Conservation (phyloP, 1,140 invertebrate species). For the Frieseomelitta varia region DNA sequence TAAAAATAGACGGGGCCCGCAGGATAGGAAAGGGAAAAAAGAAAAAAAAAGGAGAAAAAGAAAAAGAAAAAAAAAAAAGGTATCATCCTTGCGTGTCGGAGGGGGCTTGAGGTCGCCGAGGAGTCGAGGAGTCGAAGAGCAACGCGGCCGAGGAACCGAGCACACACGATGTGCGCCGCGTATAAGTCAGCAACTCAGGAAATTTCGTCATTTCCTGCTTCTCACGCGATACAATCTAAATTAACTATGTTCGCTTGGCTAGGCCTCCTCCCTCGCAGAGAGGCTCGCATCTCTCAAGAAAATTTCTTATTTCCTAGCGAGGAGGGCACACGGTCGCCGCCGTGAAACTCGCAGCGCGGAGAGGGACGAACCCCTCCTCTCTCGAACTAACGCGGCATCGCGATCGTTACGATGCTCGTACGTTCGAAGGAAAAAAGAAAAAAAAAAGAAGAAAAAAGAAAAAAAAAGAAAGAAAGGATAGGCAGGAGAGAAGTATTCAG, state of each 20-base stretch:
- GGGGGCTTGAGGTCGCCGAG: slow-evolving; percentile 74
- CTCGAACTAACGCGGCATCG: slow-evolving; percentile 12
- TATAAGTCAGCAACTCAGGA: slow-evolving; percentile 82
- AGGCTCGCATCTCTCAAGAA: slow-evolving; percentile 76
- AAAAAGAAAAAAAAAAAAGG: slow-evolving; percentile 6
- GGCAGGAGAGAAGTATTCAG: background rate
- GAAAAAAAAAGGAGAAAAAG: no score
- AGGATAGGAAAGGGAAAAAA: slow-evolving; percentile 17
- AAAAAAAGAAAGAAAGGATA: background rate
- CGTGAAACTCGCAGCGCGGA: slow-evolving; percentile 31
- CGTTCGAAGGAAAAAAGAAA: background rate
- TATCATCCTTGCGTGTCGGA: slow-evolving; percentile 68
- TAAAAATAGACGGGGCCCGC: slow-evolving; percentile 38
- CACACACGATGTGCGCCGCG: slow-evolving; percentile 61
- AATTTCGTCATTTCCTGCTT: slow-evolving; percentile 83
- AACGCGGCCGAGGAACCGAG: slow-evolving; percentile 65
- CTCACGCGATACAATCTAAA: slow-evolving; percentile 83
- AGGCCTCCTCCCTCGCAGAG: slow-evolving; percentile 76
- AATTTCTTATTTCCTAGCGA: slow-evolving; percentile 81
- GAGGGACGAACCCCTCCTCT: slow-evolving; percentile 37
- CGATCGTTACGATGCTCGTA: background rate
- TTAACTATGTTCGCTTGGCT: slow-evolving; percentile 83
- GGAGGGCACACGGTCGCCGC: slow-evolving; percentile 64
- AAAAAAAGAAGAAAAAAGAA: background rate
- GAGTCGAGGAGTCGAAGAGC: slow-evolving; percentile 65